Evolutionary conservation across 2,797 vertebrate species (phyloP).

Genomic region (Yasuhikotakia modesta): DNA sequence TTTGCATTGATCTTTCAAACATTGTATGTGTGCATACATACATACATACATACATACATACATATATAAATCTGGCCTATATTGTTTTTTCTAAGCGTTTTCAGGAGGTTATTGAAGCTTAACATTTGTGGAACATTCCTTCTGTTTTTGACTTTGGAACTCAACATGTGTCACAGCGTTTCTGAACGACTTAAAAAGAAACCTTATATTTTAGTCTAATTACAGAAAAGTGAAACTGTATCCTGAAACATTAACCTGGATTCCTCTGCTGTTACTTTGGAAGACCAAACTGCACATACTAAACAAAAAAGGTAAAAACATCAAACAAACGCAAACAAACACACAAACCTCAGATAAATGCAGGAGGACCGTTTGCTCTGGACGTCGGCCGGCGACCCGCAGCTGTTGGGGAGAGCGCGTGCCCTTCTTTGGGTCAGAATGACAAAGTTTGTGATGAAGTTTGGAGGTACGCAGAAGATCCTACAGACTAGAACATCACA

Average conservation of each 20-base stretch:
- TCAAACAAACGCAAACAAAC: not conserved
- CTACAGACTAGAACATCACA: conserved; percentile 33
- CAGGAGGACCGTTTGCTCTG: not conserved
- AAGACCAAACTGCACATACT: not conserved
- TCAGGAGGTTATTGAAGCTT: conserved; percentile 11
- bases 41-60: too few relatives aligned
- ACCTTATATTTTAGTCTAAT: conserved; percentile 8
- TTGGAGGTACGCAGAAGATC: conserved; percentile 37
- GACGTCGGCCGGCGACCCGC: conserved; percentile 58
- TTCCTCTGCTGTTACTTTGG: conserved; percentile 9
- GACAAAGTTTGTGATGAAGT: conserved; percentile 18
- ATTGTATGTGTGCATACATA: too few relatives aligned
- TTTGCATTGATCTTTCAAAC: conserved; percentile 42
- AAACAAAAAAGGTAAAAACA: not conserved
- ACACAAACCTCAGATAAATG: not conserved
- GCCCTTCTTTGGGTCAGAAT: conserved; percentile 39
- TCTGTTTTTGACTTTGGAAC: conserved; percentile 32
- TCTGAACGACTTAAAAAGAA: not conserved
- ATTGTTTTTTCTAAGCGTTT: not conserved
- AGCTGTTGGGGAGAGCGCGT: conserved; percentile 11
- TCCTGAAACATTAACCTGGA: conserved; percentile 42
- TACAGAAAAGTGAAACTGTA: too few relatives aligned
- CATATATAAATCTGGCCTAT: not conserved
- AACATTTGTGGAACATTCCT: not conserved
- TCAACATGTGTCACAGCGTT: not conserved